Evolutionary conservation across 2,113 vertebrate genomes (phyloP).

Genomic region (Struthio camelus): DNA sequence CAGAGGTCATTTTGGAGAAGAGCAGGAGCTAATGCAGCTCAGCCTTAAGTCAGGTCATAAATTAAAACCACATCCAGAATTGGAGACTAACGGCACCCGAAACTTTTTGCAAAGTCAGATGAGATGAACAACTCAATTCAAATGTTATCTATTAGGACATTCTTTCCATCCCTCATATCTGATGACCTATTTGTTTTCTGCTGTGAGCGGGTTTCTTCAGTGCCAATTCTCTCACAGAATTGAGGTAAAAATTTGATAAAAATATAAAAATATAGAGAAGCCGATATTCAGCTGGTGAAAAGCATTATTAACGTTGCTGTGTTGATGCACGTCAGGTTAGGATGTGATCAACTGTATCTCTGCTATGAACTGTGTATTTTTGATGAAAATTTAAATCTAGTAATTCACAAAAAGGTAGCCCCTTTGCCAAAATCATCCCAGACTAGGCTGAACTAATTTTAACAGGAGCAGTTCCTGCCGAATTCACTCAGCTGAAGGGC

Average conservation of each 20-base stretch:
- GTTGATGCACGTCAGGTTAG: slow-evolving; percentile 56
- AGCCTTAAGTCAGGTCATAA: neutral
- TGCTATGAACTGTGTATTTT: neutral
- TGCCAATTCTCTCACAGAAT: neutral
- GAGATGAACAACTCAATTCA: neutral
- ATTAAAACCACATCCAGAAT: neutral
- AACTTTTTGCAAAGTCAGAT: neutral
- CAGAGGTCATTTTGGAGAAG: neutral
- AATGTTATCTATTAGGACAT: neutral
- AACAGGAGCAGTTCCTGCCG: neutral
- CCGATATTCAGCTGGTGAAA: slow-evolving; percentile 18
- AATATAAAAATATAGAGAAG: neutral
- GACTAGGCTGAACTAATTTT: neutral
- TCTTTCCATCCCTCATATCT: neutral
- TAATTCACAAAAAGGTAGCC: neutral
- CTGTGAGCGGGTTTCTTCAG: neutral
- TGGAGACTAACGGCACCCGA: neutral
- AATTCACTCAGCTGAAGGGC: neutral
- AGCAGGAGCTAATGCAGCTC: neutral
- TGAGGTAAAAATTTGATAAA: neutral
- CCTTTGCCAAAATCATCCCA: neutral
- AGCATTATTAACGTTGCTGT: neutral
- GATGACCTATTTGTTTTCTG: neutral
- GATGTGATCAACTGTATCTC: slow-evolving; percentile 36
- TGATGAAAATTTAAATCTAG: slow-evolving; percentile 32